Base-by-base conservation (phyloP, 2,888 invertebrate species). In the Stenchaetothrips biformis region DNA sequence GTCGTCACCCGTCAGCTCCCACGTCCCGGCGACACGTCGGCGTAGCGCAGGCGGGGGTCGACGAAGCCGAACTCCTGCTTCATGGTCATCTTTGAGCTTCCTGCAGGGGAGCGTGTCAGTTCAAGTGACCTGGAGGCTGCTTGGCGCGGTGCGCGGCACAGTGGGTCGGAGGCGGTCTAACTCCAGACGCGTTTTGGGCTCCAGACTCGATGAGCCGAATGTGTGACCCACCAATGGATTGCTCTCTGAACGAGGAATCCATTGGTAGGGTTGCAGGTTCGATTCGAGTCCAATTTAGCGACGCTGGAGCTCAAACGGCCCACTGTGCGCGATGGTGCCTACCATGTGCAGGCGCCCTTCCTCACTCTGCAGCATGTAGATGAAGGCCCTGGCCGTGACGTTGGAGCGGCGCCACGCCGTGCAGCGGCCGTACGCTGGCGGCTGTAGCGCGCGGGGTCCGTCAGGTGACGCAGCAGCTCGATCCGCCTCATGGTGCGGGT, bases 21-120 rank as follows among this genome's bases (percentile, higher is more conserved):
- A 88, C 11, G 83, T 47, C 77, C 90, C 89, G 1, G 93, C 0
- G 93, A 92, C 80, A 92, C 90, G 37, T 91, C 87, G 6, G 90
- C 88, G 85, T 92, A 95, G 3, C 90, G 90, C 18, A 95, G 87
- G 11, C 95, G 89, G 0, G 89, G 89, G 86, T 95, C 95, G 48
- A 90, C 88, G 89, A 94, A 96, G n/a, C 93, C 90, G 82, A 94
- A 89, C 88, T 95, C 94, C 0, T 95, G 89, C 81, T 95, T 88
- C 84, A 94, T 92, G 85, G 94, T 94, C 74, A 94, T 91, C 86
- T 94, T n/a, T 93, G 86, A 95, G 94, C 88, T 95, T n/a, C 93
- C 91, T 93, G 87, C 18, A 89, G 37, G 37, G 37, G 67, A 62
- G 62, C 37, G 37, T 37, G 53, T 53, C 53, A 53, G 53, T 37